Evolutionary conservation across 2,113 vertebrate genomes (phyloP).

Genomic region (Charina bottae): DNA sequence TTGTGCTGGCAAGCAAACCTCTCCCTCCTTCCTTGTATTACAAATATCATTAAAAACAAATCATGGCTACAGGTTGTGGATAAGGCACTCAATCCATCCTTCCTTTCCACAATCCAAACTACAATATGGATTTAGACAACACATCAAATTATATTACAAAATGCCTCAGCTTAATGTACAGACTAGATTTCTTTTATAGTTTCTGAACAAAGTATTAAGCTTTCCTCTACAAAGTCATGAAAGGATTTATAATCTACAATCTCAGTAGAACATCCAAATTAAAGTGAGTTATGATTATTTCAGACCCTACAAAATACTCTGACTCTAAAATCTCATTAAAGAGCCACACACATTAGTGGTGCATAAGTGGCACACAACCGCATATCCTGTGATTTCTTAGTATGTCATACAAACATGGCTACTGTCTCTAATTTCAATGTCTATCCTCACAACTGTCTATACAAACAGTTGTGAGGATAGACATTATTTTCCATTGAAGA

Average conservation of each 20-base stretch:
- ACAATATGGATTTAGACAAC: neutral
- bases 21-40: neutral
- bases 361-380: neutral
- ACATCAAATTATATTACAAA: neutral
- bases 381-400: neutral
- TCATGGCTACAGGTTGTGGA: neutral
- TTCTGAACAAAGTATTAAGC: neutral
- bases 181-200: neutral
- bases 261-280: neutral
- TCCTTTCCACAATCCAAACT: neutral
- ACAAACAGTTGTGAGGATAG: neutral
- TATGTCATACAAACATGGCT: neutral
- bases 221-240: neutral
- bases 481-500: neutral
- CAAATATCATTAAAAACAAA: neutral
- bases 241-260: neutral
- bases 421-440: neutral
- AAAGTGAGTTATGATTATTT: neutral
- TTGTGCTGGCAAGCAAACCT: neutral
- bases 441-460: neutral
- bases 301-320: neutral
- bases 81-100: neutral
- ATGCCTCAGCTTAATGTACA: neutral
- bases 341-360: neutral
- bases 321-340: neutral